phyloP scores from a whole-genome alignment of 2,888 invertebrate genomes.

The Ophonus ardosiacus region DNA sequence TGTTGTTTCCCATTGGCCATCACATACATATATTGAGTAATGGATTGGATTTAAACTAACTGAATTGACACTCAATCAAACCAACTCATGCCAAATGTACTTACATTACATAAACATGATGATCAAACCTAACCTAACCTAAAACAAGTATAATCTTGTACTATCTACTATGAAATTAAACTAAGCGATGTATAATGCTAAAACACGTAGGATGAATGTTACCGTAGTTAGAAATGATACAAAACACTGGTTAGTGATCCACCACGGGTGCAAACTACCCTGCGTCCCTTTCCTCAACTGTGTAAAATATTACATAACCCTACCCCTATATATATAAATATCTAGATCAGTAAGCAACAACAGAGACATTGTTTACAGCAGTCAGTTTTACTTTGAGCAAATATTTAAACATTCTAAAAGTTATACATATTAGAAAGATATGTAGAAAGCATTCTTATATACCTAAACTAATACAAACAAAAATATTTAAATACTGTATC shows the following conservation, averaged over 20 bases:
- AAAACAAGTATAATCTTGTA: constrained; percentile 60
- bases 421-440: constrained; percentile 62
- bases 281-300: constrained; percentile 51
- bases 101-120: constrained; percentile 70
- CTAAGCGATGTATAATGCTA: constrained; percentile 63
- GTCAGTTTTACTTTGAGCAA: constrained; percentile 62
- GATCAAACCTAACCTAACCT: constrained; percentile 55
- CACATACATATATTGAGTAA: constrained; percentile 23
- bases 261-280: constrained; percentile 56
- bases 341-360: constrained; percentile 48
- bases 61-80: constrained; percentile 54
- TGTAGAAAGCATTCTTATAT: constrained; percentile 64
- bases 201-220: constrained; percentile 63
- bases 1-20: constrained; percentile 43
- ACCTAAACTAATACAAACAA: constrained; percentile 62
- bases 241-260: constrained; percentile 64
- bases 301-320: constrained; percentile 56
- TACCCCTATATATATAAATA: constrained; percentile 40
- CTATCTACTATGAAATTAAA: constrained; percentile 60
- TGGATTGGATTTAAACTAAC: constrained; percentile 24
- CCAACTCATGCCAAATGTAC: constrained; percentile 71
- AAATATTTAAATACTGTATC: constrained; percentile 63
- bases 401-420: constrained; percentile 64
- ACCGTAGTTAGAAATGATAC: constrained; percentile 61
- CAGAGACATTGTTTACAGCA: constrained; percentile 62